Conservation (phyloP, 2,888 invertebrate species). For the Bedellia somnulentella region DNA sequence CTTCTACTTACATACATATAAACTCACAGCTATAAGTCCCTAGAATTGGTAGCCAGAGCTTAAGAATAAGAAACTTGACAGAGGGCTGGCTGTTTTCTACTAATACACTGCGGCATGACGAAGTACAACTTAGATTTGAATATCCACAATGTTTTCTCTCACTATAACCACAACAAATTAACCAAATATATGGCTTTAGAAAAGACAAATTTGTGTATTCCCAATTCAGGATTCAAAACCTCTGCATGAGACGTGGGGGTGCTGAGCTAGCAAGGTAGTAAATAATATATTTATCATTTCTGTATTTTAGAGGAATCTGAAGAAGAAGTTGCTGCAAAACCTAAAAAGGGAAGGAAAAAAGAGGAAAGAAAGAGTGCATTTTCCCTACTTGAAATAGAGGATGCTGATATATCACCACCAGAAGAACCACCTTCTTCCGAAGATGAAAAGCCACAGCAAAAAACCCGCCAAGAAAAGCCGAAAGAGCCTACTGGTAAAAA, state of each 20-base stretch:
- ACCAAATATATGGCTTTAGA: too few species aligned
- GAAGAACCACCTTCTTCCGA: slow-evolving; percentile 46
- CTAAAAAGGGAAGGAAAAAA: slow-evolving; percentile 36
- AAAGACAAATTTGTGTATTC: too few species aligned
- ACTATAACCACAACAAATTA: too few species aligned
- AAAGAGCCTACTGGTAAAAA: slow-evolving; percentile 64
- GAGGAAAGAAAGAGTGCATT: slow-evolving; percentile 65
- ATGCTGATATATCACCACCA: slow-evolving; percentile 53
- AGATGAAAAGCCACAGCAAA: slow-evolving; percentile 43
- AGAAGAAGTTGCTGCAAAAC: slow-evolving; percentile 43
- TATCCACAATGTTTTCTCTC: too few species aligned
- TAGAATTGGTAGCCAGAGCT: too few species aligned
- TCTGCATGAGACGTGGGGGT: not conserved
- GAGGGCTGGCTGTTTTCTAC: too few species aligned
- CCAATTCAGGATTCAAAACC: not conserved
- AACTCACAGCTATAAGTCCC: too few species aligned
- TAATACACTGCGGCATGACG: too few species aligned
- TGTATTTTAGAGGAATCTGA: slow-evolving; percentile 52
- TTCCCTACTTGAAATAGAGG: slow-evolving; percentile 68
- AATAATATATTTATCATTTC: not conserved
- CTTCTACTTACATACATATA: too few species aligned
- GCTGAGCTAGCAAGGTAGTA: not conserved
- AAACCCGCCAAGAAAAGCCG: slow-evolving; percentile 33
- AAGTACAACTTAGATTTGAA: too few species aligned
- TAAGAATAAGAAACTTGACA: too few species aligned